These are phyloP conservation scores for Falco punctatus DNA, from an alignment of 2,113 vertebrate species.

Conservation along the genomic window DNA sequence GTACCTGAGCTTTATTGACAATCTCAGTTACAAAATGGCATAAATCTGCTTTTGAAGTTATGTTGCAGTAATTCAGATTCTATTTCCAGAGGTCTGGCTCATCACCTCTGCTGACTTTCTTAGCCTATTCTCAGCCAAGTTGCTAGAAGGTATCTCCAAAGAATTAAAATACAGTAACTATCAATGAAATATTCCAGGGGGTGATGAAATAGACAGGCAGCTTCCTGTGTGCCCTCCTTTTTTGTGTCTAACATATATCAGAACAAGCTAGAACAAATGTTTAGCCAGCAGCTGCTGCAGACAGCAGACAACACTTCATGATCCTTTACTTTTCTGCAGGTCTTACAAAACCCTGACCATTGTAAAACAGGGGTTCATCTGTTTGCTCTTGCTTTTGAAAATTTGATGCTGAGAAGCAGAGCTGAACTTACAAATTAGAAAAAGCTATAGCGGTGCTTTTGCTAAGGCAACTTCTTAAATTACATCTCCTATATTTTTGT, in stretches of 20 bases:
- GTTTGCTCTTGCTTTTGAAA: not conserved
- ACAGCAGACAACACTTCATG: not conserved
- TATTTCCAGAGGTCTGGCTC: not conserved
- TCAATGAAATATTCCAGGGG: not conserved
- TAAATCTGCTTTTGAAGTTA: not conserved
- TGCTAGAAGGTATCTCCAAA: not conserved
- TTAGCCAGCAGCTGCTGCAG: not conserved
- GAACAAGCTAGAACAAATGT: not conserved
- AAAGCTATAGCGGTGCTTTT: not conserved
- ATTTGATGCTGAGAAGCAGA: not conserved
- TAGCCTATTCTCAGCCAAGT: not conserved
- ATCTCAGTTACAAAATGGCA: not conserved
- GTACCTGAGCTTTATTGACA: not conserved
- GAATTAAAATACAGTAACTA: not conserved
- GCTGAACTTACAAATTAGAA: not conserved
- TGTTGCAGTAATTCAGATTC: not conserved
- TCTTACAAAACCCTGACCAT: not conserved
- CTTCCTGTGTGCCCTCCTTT: not conserved
- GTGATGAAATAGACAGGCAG: rapidly evolving
- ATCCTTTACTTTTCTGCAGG: not conserved
- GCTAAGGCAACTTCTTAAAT: not conserved
- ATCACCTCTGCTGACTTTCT: not conserved
- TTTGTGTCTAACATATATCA: not conserved
- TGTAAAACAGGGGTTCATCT: not conserved
- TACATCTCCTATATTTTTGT: rapidly evolving